A percentile compares a stretch with the other conserved stretches of the same genome.
phyloP scores from a whole-genome alignment of 30 jellyfish, hydroid and myxozoan genomes.

The Aurelia sp. region DNA sequence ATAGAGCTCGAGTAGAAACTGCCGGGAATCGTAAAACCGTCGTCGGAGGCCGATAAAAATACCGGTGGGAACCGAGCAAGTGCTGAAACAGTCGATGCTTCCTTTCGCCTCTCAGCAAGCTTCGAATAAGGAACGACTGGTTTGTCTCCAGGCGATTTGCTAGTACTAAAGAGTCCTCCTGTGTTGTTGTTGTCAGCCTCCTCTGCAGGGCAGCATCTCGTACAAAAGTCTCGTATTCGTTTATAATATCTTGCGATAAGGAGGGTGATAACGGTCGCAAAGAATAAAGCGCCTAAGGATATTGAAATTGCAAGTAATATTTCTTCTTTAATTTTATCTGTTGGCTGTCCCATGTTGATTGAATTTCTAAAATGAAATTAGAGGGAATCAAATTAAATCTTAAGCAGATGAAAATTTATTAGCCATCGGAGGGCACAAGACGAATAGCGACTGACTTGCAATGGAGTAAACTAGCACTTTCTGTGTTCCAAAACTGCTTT shows the following conservation, averaged over 20 bases:
- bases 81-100: background rate
- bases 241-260: constrained; percentile 58
- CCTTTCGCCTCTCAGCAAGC: constrained; percentile 36
- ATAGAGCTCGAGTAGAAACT: constrained; percentile 30
- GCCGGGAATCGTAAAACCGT: constrained; percentile 59
- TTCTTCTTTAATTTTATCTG: constrained; percentile 35
- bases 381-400: too few relatives aligned
- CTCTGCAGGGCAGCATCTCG: constrained; percentile 28
- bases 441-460: too few relatives aligned
- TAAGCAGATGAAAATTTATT: too few relatives aligned
- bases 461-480: too few relatives aligned
- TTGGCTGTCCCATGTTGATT: constrained; percentile 6
- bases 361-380: background rate
- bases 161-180: background rate
- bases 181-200: constrained; percentile 16
- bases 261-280: constrained; percentile 59
- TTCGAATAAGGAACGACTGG: constrained; percentile 30
- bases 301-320: constrained; percentile 45
- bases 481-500: too few relatives aligned
- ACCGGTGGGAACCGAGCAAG: constrained; percentile 25
- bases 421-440: too few relatives aligned
- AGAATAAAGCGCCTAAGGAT: constrained; percentile 53
- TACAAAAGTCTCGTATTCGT: constrained; percentile 42
- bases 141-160: background rate
- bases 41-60: constrained; percentile 27